Base-by-base conservation (phyloP, 1,140 invertebrate genomes). In the Megathymus violae region DNA sequence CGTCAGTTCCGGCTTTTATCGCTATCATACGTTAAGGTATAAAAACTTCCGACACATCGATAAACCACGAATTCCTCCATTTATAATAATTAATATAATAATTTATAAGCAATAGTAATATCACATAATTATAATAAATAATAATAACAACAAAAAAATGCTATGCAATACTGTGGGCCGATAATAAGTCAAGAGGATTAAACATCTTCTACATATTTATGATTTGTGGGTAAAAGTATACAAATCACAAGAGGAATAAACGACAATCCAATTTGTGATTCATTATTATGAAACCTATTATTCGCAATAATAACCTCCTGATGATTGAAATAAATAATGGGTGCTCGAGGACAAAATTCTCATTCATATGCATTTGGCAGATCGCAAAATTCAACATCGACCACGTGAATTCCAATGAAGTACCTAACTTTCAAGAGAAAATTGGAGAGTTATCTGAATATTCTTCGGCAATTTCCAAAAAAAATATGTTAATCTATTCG, bases 401-500 rank as follows among this genome's bases (percentile, higher is more conserved):
- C 76, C 76, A 81, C 68, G 76, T 79, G 77, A 88, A 84, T 85
- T 81, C 81, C 71, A 86, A 85, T 82, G 71, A 74, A 80, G 80
- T 78, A 74, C 75, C 78, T 68, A 77, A 75, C 74, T 84, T 80
- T 71, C 64, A 76, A 74, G 73, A 71, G 79, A 80, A 87, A 83
- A 86, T 82, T 89, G 81, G 70, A 81, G 68, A 75, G 70, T 75
- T 74, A 76, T 85, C 78, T 87, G 81, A 86, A 87, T 89, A 89
- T 85, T 85, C 82, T 74, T 76, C 76, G 71, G 60, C 73, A 76
- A 85, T 83, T 79, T 76, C 59, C 66, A 80, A 81, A 86, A 80
- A 88, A 86, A 71, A 80, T 79, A 88, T 85, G 81, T 82, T 78
- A 85, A 87, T 87, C 62, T 83, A 82, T 84, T 84, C 80, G 62